Percentiles rank a stretch among this genome's conserved stretches.
Evolutionary conservation across 2,797 vertebrate genomes (phyloP).

Genomic region (Argyrosomus regius): DNA sequence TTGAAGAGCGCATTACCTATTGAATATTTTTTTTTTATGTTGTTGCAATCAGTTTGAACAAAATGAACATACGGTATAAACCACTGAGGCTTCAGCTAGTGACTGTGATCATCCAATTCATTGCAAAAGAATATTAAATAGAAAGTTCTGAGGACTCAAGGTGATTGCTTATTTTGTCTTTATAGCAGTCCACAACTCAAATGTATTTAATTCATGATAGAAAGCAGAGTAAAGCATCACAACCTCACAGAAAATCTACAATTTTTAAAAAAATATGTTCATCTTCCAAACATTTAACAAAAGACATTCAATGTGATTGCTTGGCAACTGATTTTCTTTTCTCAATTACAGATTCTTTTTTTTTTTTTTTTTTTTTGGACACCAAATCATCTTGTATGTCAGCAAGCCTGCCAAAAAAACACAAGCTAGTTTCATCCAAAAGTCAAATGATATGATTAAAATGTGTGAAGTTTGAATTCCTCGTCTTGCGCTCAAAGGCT

Average conservation of each 20-base stretch:
- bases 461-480: neutral
- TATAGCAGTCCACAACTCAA: neutral
- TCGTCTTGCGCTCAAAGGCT: neutral
- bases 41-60: conserved; percentile 3
- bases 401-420: neutral
- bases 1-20: conserved; percentile 16
- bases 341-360: neutral
- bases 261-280: neutral
- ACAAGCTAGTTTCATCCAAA: neutral
- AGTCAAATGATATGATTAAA: neutral
- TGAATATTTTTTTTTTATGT: neutral
- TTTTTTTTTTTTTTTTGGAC: neutral
- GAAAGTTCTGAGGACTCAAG: neutral
- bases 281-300: neutral
- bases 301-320: neutral
- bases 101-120: neutral
- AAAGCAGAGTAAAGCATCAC: neutral
- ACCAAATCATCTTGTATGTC: neutral
- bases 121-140: neutral
- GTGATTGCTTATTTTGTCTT: neutral
- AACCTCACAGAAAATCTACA: neutral
- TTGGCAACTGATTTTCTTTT: neutral
- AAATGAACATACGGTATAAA: neutral
- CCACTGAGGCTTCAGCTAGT: neutral
- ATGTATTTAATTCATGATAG: neutral